Conservation (phyloP, 2,888 invertebrate genomes). For the Lasioglossum leucozonium region DNA sequence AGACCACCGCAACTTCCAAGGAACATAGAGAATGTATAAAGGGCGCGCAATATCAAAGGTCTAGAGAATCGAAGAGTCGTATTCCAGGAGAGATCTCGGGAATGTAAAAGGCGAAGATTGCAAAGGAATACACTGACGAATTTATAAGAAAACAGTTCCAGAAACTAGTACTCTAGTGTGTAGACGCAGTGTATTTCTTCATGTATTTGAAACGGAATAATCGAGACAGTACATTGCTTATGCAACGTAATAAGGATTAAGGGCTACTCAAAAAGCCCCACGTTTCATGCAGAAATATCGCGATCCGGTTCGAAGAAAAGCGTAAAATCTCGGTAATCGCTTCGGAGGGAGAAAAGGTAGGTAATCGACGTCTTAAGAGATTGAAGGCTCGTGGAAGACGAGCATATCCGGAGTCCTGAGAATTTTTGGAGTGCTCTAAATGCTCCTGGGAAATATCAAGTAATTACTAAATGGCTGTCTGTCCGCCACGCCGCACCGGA, state of each 20-base stretch:
- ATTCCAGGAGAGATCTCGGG: background rate
- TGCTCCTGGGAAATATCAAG: background rate
- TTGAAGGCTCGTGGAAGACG: background rate
- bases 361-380: conserved; percentile 3
- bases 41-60: background rate
- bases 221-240: background rate
- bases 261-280: background rate
- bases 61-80: background rate
- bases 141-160: background rate
- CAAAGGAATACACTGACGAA: background rate
- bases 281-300: background rate
- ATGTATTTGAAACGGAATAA: background rate
- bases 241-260: background rate
- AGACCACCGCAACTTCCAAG: background rate
- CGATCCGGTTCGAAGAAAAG: background rate
- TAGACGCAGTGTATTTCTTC: background rate
- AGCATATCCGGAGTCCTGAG: background rate
- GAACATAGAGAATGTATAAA: background rate
- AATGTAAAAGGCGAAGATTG: background rate
- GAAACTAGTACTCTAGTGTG: too few species aligned
- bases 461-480: conserved; percentile 7
- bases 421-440: background rate
- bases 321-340: conserved; percentile 22
- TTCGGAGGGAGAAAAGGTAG: background rate
- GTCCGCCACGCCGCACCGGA: background rate